A percentile compares a stretch with the other conserved stretches of the same genome.
Evolutionary conservation across 2,113 vertebrate genomes (phyloP).

Genomic region (Xyrauchen texanus): DNA sequence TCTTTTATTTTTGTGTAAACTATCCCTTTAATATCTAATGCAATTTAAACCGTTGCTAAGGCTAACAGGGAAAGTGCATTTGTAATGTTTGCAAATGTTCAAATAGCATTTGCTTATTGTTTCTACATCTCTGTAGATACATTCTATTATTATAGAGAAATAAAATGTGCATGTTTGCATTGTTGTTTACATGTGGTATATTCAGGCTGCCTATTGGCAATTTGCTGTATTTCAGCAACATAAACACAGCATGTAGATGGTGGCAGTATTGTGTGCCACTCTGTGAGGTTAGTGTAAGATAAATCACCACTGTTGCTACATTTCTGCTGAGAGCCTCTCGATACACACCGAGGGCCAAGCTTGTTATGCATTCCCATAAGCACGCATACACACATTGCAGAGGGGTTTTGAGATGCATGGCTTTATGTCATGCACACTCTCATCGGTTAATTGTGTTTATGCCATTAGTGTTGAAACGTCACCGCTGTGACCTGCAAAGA

Average conservation of each 20-base stretch:
- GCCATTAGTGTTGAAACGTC: constrained; percentile 28
- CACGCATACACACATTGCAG: constrained; percentile 3
- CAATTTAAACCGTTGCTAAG: constrained; percentile 4
- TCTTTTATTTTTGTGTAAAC: too few relatives aligned
- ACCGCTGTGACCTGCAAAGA: constrained; percentile 13
- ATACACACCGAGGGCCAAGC: constrained; percentile 7
- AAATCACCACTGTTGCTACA: constrained; percentile 34
- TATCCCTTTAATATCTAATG: too few relatives aligned
- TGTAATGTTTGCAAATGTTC: not conserved
- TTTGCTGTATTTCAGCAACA: constrained; percentile 20
- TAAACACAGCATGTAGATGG: constrained; percentile 32
- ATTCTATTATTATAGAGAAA: not conserved
- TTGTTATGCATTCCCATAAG: constrained; percentile 18
- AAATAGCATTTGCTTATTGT: not conserved
- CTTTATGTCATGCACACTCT: constrained; percentile 28
- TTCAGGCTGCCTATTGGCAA: not conserved
- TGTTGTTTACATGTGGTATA: constrained; percentile 8
- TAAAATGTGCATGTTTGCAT: not conserved
- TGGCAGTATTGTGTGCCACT: constrained; percentile 28
- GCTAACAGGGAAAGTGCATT: constrained; percentile 1
- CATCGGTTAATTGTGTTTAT: constrained; percentile 30
- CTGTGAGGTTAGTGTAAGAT: constrained; percentile 19
- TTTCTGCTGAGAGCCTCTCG: constrained; percentile 29
- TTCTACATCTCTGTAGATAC: not conserved
- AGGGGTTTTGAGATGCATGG: constrained; percentile 31